A percentile compares a stretch with the other conserved stretches of the same genome.
Conservation (phyloP, 2,797 vertebrate species). For the Coregonus suidteri region DNA sequence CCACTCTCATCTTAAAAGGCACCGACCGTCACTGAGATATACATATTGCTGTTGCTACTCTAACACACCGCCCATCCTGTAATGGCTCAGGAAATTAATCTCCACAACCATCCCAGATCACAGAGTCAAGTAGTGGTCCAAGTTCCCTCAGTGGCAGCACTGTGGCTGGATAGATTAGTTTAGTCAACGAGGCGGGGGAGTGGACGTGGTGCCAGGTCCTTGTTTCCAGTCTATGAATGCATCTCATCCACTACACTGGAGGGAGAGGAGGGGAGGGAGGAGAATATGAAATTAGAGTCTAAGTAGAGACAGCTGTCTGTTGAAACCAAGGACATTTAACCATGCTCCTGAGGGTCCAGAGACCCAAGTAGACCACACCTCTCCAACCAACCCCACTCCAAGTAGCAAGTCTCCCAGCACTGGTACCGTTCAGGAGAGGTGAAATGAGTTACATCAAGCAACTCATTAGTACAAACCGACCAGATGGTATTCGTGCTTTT, state of each 20-base stretch:
- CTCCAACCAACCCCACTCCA: slow-evolving; percentile 17
- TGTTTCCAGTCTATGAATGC: slow-evolving; percentile 40
- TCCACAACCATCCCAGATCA: neutral
- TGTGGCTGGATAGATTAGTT: slow-evolving; percentile 18
- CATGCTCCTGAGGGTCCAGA: slow-evolving; percentile 36
- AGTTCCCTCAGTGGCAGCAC: neutral
- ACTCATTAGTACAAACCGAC: slow-evolving; percentile 37
- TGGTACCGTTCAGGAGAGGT: slow-evolving; percentile 37
- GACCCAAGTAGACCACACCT: slow-evolving; percentile 19
- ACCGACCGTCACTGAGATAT: too few relatives aligned
- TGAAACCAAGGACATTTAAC: slow-evolving; percentile 56
- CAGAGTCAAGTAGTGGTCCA: neutral
- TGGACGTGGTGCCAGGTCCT: slow-evolving; percentile 34
- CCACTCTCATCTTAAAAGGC: too few relatives aligned
- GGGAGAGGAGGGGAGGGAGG: slow-evolving; percentile 39
- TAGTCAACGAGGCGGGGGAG: slow-evolving; percentile 10
- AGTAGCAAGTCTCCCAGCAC: slow-evolving; percentile 33
- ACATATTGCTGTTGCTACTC: neutral
- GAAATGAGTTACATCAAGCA: slow-evolving; percentile 50
- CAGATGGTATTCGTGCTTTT: slow-evolving; percentile 46
- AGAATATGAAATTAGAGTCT: slow-evolving; percentile 52
- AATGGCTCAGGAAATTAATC: neutral
- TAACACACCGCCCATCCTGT: neutral
- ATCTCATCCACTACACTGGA: slow-evolving; percentile 35
- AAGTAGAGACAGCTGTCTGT: slow-evolving; percentile 62